Conservation (phyloP, 2,797 vertebrate genomes). For the Sebastes iracundus region DNA sequence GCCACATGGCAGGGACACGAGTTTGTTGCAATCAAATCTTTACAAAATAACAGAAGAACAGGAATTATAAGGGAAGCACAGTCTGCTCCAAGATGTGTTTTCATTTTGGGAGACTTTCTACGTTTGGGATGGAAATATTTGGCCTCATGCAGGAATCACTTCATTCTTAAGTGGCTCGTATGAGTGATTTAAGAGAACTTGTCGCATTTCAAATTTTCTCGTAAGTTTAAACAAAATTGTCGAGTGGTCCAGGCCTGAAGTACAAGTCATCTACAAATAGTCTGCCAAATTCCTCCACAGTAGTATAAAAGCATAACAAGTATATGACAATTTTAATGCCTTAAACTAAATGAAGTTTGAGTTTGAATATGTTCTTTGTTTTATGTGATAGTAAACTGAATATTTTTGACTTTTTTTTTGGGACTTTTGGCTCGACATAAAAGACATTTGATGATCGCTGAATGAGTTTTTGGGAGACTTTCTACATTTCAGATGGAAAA, state of each 20-base stretch:
- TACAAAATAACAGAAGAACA: neutral
- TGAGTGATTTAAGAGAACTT: neutral
- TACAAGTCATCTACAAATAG: neutral
- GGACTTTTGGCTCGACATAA: accelerated
- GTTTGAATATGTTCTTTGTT: no score
- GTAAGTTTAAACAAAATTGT: neutral
- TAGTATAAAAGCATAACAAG: neutral
- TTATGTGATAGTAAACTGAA: no score
- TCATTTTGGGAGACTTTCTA: neutral
- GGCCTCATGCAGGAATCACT: neutral
- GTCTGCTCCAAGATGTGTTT: neutral
- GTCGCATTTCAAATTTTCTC: neutral
- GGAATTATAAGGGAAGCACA: neutral
- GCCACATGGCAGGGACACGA: neutral
- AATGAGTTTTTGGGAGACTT: neutral
- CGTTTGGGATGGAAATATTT: neutral
- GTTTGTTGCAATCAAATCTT: neutral
- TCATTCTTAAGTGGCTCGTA: neutral
- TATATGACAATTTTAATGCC: no score
- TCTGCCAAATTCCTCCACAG: neutral
- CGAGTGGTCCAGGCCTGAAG: neutral
- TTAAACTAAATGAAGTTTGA: no score
- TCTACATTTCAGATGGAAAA: neutral
- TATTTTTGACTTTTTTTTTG: no score
- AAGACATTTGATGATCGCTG: accelerated